Percentiles rank a stretch among this genome's conserved stretches.
Evolutionary conservation across 2,888 invertebrate genomes (phyloP).

Genomic region (Napeogenes sylphis): DNA sequence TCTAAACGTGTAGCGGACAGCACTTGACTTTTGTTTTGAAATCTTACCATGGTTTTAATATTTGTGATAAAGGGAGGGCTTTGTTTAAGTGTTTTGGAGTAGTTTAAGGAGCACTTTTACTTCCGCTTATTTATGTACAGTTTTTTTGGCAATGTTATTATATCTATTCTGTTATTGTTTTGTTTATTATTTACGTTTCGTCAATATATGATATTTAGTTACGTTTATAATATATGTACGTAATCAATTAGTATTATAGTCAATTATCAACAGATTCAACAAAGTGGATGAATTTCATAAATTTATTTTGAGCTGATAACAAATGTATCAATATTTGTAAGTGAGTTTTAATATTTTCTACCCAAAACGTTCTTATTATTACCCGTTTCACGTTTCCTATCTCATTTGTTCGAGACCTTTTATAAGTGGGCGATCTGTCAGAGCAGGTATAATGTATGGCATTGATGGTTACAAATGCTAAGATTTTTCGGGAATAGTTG

Average conservation of each 20-base stretch:
- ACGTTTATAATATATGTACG: too few relatives aligned
- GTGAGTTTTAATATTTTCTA: constrained; percentile 9
- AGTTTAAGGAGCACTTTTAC: background rate
- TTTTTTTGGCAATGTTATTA: too few relatives aligned
- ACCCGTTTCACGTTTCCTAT: constrained; percentile 14
- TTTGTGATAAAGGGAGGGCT: background rate
- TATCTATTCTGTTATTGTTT: too few relatives aligned
- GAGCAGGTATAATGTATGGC: constrained; percentile 8
- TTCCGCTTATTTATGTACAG: background rate
- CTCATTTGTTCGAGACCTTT: constrained; percentile 13
- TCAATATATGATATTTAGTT: too few relatives aligned
- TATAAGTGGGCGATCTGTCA: constrained; percentile 18
- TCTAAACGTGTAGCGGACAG: constrained; percentile 24
- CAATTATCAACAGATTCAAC: too few relatives aligned
- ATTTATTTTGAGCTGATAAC: too few relatives aligned
- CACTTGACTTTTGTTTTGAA: constrained; percentile 14
- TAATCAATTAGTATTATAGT: too few relatives aligned
- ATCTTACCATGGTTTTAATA: constrained; percentile 5
- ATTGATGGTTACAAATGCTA: constrained; percentile 3
- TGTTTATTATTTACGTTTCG: too few relatives aligned
- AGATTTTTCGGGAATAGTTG: background rate
- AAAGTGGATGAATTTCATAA: too few relatives aligned
- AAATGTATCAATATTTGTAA: background rate
- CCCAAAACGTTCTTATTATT: constrained; percentile 14
- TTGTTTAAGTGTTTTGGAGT: background rate